Conservation (phyloP, 2,797 vertebrate species). For the Rhynchonycteris naso region DNA sequence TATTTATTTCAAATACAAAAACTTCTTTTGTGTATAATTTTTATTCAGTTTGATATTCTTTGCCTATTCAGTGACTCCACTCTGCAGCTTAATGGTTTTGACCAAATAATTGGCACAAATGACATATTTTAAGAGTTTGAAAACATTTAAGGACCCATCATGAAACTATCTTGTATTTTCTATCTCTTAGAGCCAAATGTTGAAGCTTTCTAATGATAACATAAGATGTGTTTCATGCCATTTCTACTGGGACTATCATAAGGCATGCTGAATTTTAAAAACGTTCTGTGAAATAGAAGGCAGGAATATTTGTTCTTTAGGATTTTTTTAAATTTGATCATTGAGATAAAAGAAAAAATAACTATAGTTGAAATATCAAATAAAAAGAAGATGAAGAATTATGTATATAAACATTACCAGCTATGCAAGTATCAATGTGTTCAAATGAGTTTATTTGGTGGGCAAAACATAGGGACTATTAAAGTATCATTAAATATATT, state of each 20-base stretch:
- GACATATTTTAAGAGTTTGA: neutral
- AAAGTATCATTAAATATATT: neutral
- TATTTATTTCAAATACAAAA: slow-evolving; percentile 42
- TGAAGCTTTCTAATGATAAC: neutral
- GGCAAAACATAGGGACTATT: neutral
- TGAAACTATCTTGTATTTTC: neutral
- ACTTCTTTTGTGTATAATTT: neutral
- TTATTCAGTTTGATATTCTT: slow-evolving; percentile 41
- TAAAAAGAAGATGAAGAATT: neutral
- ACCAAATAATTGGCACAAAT: neutral
- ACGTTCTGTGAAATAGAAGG: neutral
- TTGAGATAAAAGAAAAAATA: neutral
- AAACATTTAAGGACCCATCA: neutral
- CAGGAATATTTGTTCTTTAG: neutral
- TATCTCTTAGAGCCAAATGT: neutral
- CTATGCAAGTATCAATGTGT: neutral
- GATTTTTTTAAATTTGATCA: neutral
- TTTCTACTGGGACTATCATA: neutral
- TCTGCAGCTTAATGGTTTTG: neutral
- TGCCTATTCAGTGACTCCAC: neutral
- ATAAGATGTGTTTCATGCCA: neutral
- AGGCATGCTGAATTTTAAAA: neutral
- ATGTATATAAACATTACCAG: neutral
- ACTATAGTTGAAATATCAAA: neutral
- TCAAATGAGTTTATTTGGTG: neutral